Conservation (phyloP, 2,113 vertebrate species). For the Xenopus laevis region DNA sequence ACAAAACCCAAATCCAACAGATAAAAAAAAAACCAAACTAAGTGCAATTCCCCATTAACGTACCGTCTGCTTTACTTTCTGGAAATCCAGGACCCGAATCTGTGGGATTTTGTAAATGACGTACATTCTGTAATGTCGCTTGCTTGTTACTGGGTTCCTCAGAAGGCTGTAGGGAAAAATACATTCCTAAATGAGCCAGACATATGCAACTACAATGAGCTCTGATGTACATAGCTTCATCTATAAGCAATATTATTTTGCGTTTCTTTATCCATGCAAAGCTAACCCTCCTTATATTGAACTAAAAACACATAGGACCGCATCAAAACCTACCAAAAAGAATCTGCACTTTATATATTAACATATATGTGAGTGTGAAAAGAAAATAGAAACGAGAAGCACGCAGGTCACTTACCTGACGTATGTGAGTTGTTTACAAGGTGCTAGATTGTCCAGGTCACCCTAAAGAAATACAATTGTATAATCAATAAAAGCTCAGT, state of each 20-base stretch:
- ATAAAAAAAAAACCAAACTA: too few relatives aligned
- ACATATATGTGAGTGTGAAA: not conserved
- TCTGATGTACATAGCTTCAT: not conserved
- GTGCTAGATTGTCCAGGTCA: slow-evolving; percentile 85
- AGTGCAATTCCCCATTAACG: slow-evolving; percentile 36
- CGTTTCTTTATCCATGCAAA: not conserved
- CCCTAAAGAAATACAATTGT: slow-evolving; percentile 63
- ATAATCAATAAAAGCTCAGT: too few relatives aligned
- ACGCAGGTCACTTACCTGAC: slow-evolving; percentile 72
- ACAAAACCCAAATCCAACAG: too few relatives aligned
- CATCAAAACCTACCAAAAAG: too few relatives aligned
- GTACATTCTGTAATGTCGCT: slow-evolving; percentile 97
- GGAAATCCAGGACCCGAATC: slow-evolving; percentile 93
- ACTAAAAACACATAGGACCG: too few relatives aligned
- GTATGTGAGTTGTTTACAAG: slow-evolving; percentile 83
- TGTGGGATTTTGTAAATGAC: slow-evolving; percentile 93
- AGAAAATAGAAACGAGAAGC: not conserved
- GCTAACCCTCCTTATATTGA: too few relatives aligned
- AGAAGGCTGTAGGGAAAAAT: slow-evolving; percentile 70
- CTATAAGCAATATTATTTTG: not conserved
- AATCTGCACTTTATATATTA: not conserved
- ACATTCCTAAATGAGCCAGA: not conserved
- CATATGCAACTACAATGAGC: not conserved
- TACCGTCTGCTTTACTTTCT: slow-evolving; percentile 96
- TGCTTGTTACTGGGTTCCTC: slow-evolving; percentile 95